These are phyloP conservation scores for Pseudomyrmex concolor DNA, from an alignment of 1,140 invertebrate species.

Conservation along the genomic window DNA sequence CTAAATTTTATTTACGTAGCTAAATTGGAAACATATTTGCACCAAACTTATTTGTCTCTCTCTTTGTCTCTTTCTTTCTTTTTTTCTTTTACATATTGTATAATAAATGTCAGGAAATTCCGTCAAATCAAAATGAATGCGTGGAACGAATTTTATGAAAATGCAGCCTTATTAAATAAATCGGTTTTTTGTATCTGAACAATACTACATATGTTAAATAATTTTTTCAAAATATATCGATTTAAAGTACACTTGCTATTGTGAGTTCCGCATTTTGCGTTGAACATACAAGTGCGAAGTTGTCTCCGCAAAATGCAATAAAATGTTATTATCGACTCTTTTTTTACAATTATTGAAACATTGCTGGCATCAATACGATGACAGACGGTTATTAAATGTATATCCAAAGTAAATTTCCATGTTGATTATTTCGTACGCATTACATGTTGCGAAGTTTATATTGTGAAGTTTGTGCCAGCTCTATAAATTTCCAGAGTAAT, in stretches of 20 bases:
- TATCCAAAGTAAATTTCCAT: slow-evolving; percentile 36
- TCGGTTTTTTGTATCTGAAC: neutral
- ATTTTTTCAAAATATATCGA: neutral
- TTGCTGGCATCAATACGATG: slow-evolving; percentile 1
- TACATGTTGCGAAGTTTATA: slow-evolving; percentile 42
- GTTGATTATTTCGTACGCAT: slow-evolving; percentile 42
- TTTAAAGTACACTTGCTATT: neutral
- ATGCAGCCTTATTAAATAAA: neutral
- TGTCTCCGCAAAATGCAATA: neutral
- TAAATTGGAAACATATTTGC: neutral
- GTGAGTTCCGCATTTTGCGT: neutral
- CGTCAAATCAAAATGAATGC: neutral
- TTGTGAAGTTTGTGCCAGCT: slow-evolving; percentile 34
- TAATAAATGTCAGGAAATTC: neutral
- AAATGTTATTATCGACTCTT: neutral
- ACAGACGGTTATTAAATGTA: neutral
- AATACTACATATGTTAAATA: neutral
- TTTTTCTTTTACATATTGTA: too few relatives aligned
- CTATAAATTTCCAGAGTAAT: slow-evolving; percentile 57
- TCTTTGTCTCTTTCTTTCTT: too few relatives aligned
- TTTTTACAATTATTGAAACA: slow-evolving; percentile 14
- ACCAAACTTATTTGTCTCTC: too few relatives aligned
- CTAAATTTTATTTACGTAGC: neutral
- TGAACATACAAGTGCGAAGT: slow-evolving; percentile 4
- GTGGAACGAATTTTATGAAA: neutral